These are phyloP conservation scores for Hecatera dysodea DNA, from an alignment of 2,888 invertebrate species.

Conservation along the genomic window DNA sequence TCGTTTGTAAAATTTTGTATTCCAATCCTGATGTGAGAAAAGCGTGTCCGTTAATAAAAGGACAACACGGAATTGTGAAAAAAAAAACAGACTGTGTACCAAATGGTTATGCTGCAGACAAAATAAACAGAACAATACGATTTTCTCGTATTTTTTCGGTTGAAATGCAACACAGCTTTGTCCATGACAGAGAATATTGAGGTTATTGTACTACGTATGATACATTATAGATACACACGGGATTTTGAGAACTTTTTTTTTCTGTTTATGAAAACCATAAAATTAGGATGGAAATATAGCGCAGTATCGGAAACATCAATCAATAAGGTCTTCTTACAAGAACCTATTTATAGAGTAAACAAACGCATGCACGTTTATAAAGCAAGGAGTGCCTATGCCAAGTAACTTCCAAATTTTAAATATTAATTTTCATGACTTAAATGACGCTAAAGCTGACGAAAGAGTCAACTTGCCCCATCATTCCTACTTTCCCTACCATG, in stretches of 20 bases:
- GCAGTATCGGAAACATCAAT: too few relatives aligned
- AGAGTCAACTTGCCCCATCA: too few relatives aligned
- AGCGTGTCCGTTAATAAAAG: neutral
- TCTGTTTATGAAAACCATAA: neutral
- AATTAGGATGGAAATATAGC: too few relatives aligned
- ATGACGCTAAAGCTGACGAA: too few relatives aligned
- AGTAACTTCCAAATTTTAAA: too few relatives aligned
- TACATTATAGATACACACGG: too few relatives aligned
- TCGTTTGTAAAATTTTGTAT: too few relatives aligned
- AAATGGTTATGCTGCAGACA: neutral
- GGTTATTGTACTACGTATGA: neutral
- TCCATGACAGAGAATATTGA: neutral
- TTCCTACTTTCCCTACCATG: too few relatives aligned
- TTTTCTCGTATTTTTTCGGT: constrained; percentile 7
- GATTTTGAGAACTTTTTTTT: neutral
- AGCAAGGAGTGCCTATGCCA: too few relatives aligned
- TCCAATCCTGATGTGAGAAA: neutral
- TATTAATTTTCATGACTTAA: too few relatives aligned
- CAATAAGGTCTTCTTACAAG: neutral
- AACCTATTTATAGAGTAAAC: neutral
- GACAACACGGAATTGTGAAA: neutral
- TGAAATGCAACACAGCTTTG: constrained; percentile 4
- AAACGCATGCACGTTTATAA: neutral
- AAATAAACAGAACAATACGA: constrained; percentile 10
- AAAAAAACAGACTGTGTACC: neutral